These are phyloP conservation scores for Microchirus variegatus DNA, from an alignment of 2,797 vertebrate species.

Conservation along the genomic window DNA sequence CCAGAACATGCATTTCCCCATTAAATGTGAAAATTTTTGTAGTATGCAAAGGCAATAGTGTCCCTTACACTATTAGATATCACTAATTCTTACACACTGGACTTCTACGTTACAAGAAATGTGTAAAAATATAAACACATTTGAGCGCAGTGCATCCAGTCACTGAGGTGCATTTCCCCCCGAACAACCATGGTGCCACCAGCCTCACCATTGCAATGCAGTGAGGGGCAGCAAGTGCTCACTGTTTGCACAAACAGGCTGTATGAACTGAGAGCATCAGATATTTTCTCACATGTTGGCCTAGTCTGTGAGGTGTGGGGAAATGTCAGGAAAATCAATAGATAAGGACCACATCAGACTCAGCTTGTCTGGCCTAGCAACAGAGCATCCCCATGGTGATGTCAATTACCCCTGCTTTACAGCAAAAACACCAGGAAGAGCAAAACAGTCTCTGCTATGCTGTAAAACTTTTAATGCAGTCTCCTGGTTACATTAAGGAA, in stretches of 20 bases:
- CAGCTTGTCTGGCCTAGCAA: conserved; percentile 82
- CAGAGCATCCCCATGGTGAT: conserved; percentile 82
- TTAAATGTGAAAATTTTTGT: too few species aligned
- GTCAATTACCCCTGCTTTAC: conserved; percentile 82
- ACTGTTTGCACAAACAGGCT: conserved; percentile 78
- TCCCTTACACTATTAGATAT: too few species aligned
- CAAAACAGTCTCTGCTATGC: conserved; percentile 75
- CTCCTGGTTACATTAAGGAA: conserved; percentile 70
- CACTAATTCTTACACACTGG: too few species aligned
- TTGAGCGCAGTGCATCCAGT: conserved; percentile 13
- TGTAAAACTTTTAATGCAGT: conserved; percentile 78
- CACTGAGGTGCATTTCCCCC: conserved; percentile 31
- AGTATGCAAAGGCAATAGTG: too few species aligned
- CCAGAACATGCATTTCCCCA: too few species aligned
- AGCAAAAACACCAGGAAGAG: conserved; percentile 75
- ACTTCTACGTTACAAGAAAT: too few species aligned
- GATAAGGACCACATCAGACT: conserved; percentile 83
- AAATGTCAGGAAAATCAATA: conserved; percentile 85
- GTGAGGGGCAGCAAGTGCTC: conserved; percentile 61
- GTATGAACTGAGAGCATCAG: conserved; percentile 81
- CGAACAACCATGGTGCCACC: conserved; percentile 68
- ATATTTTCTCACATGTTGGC: conserved; percentile 84
- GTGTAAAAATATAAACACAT: too few species aligned
- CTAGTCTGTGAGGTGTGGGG: conserved; percentile 82
- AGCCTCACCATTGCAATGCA: conserved; percentile 70